Evolutionary conservation across 2,888 invertebrate genomes (phyloP), one percentile per base, ranked within the genome.

Genomic region (Folsomia manolachei): DNA sequence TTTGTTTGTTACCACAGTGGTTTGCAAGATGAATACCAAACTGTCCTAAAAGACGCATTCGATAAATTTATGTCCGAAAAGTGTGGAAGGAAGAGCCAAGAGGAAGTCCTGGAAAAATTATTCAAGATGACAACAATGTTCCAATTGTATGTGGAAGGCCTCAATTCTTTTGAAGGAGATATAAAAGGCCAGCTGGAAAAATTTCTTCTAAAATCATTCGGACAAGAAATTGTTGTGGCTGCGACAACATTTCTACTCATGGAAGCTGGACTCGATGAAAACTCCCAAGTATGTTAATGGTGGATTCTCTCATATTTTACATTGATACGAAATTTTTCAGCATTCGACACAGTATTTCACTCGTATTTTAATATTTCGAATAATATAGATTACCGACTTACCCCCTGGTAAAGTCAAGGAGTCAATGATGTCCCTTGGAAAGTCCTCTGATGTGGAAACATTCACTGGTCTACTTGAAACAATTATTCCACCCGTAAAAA

Each of bases 171-270:
- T 74, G 82, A 82, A 60, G 81, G 81, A 27, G 86, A 86, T 11
- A 86, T 88, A 25, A 93, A 93, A 83, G 76, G 85, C 0, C 89
- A 89, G 74, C 86, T 95, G 78, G 86, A 88, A 0, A 94, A 93
- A 83, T 94, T 96, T 85, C 85, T 97, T 61, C 84, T 96, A 27
- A 94, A 93, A 84, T 90, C 93, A 0, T 85, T 94, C 63, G 93
- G 94, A 63, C 82, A 91, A 27, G 96, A 97, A 82, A 88, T 94
- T 62, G 67, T 74, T 24, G 63, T 64, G 9, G 71, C 71, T 1
- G 74, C 77, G 1, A 72, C 77, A n/a, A 60, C 74, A 18, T 77
- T 72, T 63, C 69, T 73, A 18, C 51, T 77, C 1, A 71, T 77
- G 64, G 79, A 77, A 52, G 72, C 76, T 65, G 77, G 77, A 2